Base-by-base conservation (phyloP, 2,888 invertebrate genomes). In the Andricus curvator region DNA sequence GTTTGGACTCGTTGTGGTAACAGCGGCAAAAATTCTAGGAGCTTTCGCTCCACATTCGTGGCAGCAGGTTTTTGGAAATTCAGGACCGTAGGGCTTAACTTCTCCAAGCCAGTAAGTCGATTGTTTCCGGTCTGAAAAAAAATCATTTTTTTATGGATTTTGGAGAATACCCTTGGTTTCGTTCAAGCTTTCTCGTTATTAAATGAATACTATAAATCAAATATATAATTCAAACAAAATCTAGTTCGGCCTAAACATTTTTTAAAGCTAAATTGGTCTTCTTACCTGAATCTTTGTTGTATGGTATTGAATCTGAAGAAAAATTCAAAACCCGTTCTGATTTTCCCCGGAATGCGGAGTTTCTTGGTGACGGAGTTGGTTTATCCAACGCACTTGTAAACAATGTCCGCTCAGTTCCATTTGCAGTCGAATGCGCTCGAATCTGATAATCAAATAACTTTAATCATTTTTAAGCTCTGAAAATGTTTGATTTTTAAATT, bases 391-490 rank as follows among this genome's bases (percentile, higher is more conserved):
- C 44, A 25, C 68, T 68, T 8, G 44, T 68, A 8, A 22, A 68
- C 17, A 68, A 15, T 44, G 25, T 22, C 9, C 2, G 44, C 44
- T 25, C 44, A 17, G 22, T 41, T 8, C 4, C 70, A 17, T 8
- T 29, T 9, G 33, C 20, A 9, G 70, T 70, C 2, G 85, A 85
- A 9, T 77, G 22, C 2, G 82, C 60, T 0, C 78, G 77, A 2
- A 80, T 13, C 6, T 79, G 78, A 48, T 84, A 81, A 70, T 66
- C 20, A 41, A 66, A 37, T 33, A 60, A n/a, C 37, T 33, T 29
- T 33, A 37, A 37, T 33, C 13, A 17, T 48, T 4, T 48, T 48
- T 4, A 4, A 48, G 6, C 17, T 48, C 5, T 48, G 48, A 48
- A 48, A 17, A 48, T 4, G 17, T 17, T 48, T 5, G 17, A 48